These are phyloP conservation scores for Myrmecobius fasciatus DNA, from an alignment of 2,113 vertebrate genomes.

Conservation along the genomic window DNA sequence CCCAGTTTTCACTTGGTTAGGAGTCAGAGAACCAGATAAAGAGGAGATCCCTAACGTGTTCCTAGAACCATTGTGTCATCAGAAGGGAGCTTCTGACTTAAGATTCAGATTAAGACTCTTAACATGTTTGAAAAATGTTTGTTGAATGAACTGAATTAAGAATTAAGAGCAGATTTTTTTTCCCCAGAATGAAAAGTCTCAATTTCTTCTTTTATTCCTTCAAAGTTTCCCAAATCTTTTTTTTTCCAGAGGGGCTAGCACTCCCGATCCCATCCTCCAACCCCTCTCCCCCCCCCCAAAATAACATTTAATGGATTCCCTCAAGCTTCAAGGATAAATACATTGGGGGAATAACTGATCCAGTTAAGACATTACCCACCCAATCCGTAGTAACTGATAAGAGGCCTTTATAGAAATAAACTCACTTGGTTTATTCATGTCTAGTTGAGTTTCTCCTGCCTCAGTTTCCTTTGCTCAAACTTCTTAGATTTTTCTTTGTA, in stretches of 20 bases:
- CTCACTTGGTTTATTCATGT: neutral
- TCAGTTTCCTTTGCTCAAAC: neutral
- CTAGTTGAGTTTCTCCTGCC: neutral
- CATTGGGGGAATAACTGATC: neutral
- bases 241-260: neutral
- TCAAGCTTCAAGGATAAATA: neutral
- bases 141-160: neutral
- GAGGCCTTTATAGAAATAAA: neutral
- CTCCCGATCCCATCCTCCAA: neutral
- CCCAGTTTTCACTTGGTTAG: neutral
- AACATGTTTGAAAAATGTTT: neutral
- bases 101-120: neutral
- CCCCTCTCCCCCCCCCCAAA: neutral
- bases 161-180: neutral
- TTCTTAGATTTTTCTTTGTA: neutral
- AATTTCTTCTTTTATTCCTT: neutral
- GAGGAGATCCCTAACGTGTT: neutral
- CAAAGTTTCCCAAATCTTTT: neutral
- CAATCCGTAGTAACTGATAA: neutral
- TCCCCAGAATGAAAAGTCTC: neutral
- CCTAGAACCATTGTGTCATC: neutral
- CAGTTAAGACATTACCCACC: neutral
- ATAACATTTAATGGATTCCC: neutral
- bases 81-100: neutral
- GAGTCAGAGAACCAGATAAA: neutral